Evolutionary conservation across 2,113 vertebrate species (phyloP).

Genomic region (Grantiella picta): DNA sequence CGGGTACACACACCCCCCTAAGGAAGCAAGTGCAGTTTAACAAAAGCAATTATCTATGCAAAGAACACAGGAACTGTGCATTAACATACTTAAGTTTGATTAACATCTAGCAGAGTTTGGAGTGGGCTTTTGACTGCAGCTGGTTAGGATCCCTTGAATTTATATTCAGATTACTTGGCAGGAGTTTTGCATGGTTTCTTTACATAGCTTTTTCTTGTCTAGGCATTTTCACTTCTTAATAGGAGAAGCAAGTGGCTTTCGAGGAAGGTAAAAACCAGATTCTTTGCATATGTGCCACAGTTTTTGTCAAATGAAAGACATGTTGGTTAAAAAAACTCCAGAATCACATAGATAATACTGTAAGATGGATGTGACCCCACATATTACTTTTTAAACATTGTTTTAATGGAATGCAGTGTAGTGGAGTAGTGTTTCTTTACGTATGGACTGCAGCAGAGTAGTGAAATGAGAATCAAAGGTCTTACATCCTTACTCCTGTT

Average conservation of each 20-base stretch:
- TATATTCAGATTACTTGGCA: slow-evolving; percentile 43
- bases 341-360: not conserved
- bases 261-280: not conserved
- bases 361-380: not conserved
- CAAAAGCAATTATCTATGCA: not conserved
- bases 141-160: slow-evolving; percentile 41
- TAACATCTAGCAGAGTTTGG: slow-evolving; percentile 18
- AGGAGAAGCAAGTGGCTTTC: not conserved
- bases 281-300: not conserved
- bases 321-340: not conserved
- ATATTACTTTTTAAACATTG: not conserved
- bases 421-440: not conserved
- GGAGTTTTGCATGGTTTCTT: not conserved
- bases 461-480: not conserved
- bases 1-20: not conserved
- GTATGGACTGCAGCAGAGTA: not conserved
- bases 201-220: not conserved
- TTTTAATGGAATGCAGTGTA: not conserved
- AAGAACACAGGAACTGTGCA: not conserved
- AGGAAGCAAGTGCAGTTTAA: not conserved
- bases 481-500: not conserved
- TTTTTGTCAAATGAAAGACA: not conserved
- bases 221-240: not conserved
- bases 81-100: slow-evolving; percentile 44
- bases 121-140: slow-evolving; percentile 46